Percentiles rank a stretch among this genome's conserved stretches.
Evolutionary conservation across 2,888 invertebrate species (phyloP).

Genomic region (Melieria omissa): DNA sequence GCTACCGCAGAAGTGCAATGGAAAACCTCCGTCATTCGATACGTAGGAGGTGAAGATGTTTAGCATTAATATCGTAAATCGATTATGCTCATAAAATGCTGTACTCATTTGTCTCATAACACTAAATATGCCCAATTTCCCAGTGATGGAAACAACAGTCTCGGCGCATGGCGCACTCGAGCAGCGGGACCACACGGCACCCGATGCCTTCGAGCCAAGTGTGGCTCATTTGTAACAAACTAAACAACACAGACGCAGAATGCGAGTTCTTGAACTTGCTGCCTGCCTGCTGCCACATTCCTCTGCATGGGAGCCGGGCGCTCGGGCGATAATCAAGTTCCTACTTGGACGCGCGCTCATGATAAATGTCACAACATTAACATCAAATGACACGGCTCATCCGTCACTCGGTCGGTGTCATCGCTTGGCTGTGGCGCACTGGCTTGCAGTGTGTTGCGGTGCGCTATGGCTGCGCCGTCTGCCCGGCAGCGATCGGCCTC

Average conservation of each 20-base stretch:
- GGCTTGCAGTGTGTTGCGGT: not conserved
- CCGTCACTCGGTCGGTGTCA: conserved; percentile 64
- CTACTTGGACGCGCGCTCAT: conserved; percentile 56
- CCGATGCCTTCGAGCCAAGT: conserved; percentile 2
- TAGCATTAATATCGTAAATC: no score
- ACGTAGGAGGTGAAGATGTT: no score
- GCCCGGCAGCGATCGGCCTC: conserved; percentile 11
- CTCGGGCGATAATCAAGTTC: conserved; percentile 25
- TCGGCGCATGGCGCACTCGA: conserved; percentile 6
- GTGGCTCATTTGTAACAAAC: conserved; percentile 25
- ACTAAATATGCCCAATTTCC: no score
- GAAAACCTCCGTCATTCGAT: no score
- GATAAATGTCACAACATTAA: conserved; percentile 67
- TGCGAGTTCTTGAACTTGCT: conserved; percentile 32
- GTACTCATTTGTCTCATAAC: no score
- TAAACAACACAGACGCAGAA: conserved; percentile 12
- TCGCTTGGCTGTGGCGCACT: conserved; percentile 26
- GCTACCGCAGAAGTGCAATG: no score
- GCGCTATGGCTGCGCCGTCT: conserved; percentile 18
- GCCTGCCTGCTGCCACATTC: not conserved
- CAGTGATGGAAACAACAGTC: no score
- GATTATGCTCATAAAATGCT: no score
- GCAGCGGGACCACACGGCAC: conserved; percentile 16
- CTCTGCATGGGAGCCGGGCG: not conserved
- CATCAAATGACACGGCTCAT: conserved; percentile 66